Base-by-base conservation (phyloP, 2,888 invertebrate species). In the Pemphredon lugubris region DNA sequence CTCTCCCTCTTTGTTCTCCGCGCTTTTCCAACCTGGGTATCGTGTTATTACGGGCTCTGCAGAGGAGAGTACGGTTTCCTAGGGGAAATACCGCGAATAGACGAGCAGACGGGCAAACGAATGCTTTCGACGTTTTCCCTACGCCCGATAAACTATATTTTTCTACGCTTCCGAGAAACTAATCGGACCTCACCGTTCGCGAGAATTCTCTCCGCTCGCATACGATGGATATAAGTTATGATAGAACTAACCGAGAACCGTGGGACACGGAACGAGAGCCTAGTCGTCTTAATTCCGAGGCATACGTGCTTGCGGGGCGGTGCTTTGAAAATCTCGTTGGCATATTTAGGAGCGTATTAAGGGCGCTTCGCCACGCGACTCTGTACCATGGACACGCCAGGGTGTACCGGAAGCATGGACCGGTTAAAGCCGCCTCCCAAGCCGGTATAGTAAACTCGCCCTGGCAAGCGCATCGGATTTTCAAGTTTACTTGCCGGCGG, bases 401-500 rank as follows among this genome's bases (percentile, higher is more conserved):
- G 30, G 42, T 44, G 18, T 42, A 53, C 53, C 47, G 58, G 64
- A 67, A 64, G 61, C 18, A 47, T 26, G 58, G 60, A 37, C 63
- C 74, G 63, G 68, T 75, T 77, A 75, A 75, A 77, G 47, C 68
- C 63, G 53, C 0, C 23, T 13, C 5, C 23, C 1, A 3, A 20
- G 18, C 23, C 23, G 44, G 11, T 20, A n/a, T n/a, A n/a, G 44
- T 45, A n/a, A 6, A 23, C 23, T 5, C 18, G 20, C 34, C 11
- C 34, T 9, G 4, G 16, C 30, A 7, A 2, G 50, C 65, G 48
- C 71, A 67, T 75, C 66, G 79, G 81, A 83, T 82, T 80, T 81
- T 79, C 59, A 82, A 84, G 84, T 84, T 84, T 83, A 79, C 78
- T 72, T 66, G 73, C 73, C 72, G 74, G 57, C 45, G 53, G 57